These are phyloP conservation scores for Tympanoctomys barrerae DNA, from an alignment of 2,797 vertebrate genomes.

Conservation along the genomic window DNA sequence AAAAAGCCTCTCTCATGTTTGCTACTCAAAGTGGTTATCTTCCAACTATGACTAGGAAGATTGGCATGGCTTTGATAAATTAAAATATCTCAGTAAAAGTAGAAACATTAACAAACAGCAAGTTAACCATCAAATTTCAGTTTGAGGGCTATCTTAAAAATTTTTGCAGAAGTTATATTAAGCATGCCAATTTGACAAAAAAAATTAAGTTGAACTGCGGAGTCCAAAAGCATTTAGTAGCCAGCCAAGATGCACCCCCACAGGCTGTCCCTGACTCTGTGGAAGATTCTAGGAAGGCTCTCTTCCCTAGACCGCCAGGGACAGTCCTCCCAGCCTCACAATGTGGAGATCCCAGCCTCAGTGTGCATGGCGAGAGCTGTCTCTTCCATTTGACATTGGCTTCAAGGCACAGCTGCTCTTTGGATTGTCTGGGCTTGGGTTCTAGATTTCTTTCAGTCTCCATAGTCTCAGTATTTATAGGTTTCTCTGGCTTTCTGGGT, in stretches of 20 bases:
- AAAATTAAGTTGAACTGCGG: background rate
- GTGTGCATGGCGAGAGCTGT: background rate
- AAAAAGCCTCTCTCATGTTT: background rate
- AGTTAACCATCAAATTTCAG: background rate
- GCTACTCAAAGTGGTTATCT: background rate
- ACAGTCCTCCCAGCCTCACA: background rate
- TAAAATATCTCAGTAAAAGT: background rate
- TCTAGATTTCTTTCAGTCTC: background rate
- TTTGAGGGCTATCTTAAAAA: background rate
- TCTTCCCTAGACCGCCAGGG: accelerated
- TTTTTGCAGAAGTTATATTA: background rate
- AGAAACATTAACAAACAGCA: background rate
- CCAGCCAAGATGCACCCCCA: background rate
- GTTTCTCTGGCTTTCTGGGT: background rate
- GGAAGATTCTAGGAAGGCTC: background rate
- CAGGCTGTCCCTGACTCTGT: background rate
- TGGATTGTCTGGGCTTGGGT: background rate
- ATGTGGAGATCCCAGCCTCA: too few species aligned
- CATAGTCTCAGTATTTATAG: background rate
- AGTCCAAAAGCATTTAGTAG: background rate
- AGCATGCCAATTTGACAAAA: background rate
- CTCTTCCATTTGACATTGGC: background rate
- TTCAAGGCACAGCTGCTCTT: background rate
- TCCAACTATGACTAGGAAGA: background rate
- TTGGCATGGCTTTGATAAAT: background rate